Evolutionary conservation across 2,797 vertebrate genomes (phyloP).

Genomic region (Sphenodon punctatus): DNA sequence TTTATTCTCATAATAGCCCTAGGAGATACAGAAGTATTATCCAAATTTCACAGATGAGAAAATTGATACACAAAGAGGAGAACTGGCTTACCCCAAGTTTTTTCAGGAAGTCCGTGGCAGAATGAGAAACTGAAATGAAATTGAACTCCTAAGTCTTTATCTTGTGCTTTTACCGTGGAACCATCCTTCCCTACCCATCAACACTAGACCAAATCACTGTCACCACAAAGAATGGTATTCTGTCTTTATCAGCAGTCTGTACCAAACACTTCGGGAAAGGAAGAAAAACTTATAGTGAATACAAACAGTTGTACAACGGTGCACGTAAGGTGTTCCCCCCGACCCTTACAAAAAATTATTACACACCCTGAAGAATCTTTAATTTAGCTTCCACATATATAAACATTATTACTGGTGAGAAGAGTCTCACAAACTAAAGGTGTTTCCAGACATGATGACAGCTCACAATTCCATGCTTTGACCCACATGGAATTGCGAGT

Average conservation of each 20-base stretch:
- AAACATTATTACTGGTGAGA: background rate
- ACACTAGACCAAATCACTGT: background rate
- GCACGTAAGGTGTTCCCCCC: accelerated
- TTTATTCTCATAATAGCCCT: accelerated
- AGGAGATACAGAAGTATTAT: accelerated
- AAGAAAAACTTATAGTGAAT: background rate
- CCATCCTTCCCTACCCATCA: background rate
- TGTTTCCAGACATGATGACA: background rate
- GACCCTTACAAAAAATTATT: background rate
- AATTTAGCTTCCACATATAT: background rate
- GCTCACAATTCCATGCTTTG: no score
- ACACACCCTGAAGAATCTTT: background rate
- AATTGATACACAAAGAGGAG: background rate
- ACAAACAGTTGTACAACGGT: accelerated
- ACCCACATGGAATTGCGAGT: no score
- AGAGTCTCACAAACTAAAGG: background rate
- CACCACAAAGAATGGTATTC: accelerated
- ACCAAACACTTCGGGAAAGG: accelerated
- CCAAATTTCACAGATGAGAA: background rate
- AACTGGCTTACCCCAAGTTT: background rate
- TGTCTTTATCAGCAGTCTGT: background rate
- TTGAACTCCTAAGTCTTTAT: background rate
- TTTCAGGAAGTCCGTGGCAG: background rate
- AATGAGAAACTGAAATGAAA: background rate
- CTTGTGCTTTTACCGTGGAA: background rate